Base-by-base conservation (phyloP, 2,888 invertebrate genomes). In the Drosophila rellima region DNA sequence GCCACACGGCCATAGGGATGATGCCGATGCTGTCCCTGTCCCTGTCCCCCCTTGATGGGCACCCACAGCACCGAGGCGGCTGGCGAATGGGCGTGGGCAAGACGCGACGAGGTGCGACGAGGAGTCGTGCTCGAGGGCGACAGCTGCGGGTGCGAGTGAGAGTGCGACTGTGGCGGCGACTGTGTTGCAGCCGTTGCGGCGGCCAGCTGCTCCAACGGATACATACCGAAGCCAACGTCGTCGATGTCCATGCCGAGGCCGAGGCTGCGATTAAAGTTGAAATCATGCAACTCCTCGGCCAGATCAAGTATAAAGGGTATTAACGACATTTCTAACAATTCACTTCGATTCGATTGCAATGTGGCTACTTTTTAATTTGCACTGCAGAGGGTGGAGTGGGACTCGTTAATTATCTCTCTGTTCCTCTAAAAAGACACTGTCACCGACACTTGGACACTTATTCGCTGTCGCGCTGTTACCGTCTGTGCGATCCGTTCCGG, bases 141-240 rank as follows among this genome's bases (percentile, higher is more conserved):
- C 51, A 59, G 39, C 52, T 78, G 81, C 37, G 77, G 76, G 31
- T 75, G 74, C 65, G 80, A 73, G 6, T n/a, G 35, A n/a, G 45
- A 29, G 10, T 29, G 26, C 29, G 42, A 42, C 2, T 74, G 74
- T 26, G 74, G 75, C 37, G 74, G 61, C 17, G 63, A 45, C 44
- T 69, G 77, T 69, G 75, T 59, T 72, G 78, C 61, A 75, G 74
- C 62, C 62, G 55, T 54, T 17, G 63, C 59, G 63, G 78, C 63
- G 60, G 84, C 75, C 75, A 82, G 79, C 59, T 86, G 87, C 69
- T 91, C 90, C 56, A 76, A 54, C 18, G 92, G 90, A 82, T 91
- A 90, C 63, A 92, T 84, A 79, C 92, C 92, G 52, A 91, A 90
- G 33, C 91, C 91, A 20, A 91, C 89, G 31, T 89, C 89, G 54